Percentiles rank a stretch among this genome's conserved stretches.
These are phyloP conservation scores for Petrocephalus schoutedeni DNA, from an alignment of 2,797 vertebrate species.

Conservation along the genomic window DNA sequence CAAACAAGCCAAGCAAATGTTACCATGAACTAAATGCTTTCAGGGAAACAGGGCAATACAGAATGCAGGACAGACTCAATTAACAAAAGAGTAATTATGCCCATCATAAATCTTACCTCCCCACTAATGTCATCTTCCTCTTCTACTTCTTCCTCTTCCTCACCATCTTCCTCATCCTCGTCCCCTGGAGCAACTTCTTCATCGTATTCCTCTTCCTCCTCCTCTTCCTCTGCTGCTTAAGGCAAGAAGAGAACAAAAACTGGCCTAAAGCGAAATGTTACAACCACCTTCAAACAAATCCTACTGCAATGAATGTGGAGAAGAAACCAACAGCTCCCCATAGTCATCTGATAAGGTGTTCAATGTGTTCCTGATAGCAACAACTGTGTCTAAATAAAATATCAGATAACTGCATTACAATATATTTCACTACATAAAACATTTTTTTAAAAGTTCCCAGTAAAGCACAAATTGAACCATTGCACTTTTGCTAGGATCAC, in stretches of 20 bases:
- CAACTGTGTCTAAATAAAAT: not conserved
- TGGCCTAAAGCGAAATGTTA: not conserved
- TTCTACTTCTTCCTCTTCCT: conserved; percentile 78
- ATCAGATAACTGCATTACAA: not conserved
- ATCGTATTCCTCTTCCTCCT: conserved; percentile 47
- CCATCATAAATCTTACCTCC: conserved; percentile 49
- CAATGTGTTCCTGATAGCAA: not conserved
- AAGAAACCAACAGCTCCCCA: not conserved
- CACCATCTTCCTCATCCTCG: conserved; percentile 84
- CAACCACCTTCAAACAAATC: not conserved
- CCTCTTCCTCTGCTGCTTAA: conserved; percentile 51
- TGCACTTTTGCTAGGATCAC: not conserved
- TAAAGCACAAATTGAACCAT: not conserved
- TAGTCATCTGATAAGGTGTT: not conserved
- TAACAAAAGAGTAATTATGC: not conserved
- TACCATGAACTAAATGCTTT: not conserved
- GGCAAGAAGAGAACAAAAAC: not conserved
- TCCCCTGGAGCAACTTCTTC: conserved; percentile 84
- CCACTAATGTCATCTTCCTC: conserved; percentile 76
- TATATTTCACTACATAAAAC: not conserved
- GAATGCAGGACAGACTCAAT: not conserved
- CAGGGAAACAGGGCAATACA: not conserved
- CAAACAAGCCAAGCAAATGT: not conserved
- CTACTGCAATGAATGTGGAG: not conserved
- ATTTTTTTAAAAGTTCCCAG: not conserved